Evolutionary conservation across 1,140 invertebrate genomes (phyloP).

Genomic region (Carposina sasakii): DNA sequence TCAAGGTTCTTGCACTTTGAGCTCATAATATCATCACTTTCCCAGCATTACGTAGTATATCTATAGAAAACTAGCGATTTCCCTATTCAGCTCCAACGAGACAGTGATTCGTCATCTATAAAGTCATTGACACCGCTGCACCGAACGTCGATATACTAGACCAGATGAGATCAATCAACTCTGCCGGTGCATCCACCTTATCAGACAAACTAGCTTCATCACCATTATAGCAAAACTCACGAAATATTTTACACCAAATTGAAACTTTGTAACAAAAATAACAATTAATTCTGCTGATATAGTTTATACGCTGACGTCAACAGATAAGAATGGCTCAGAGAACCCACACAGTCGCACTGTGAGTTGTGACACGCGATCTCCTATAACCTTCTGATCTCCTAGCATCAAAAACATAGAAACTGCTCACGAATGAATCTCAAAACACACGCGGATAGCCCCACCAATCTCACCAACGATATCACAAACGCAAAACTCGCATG

Average conservation of each 20-base stretch:
- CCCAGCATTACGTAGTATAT: too few species aligned
- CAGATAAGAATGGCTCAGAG: conserved; percentile 17
- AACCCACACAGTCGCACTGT: too few species aligned
- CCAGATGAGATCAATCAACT: conserved; percentile 64
- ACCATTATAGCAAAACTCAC: too few species aligned
- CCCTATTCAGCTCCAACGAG: too few species aligned
- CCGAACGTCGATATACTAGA: conserved; percentile 48
- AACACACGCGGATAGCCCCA: too few species aligned
- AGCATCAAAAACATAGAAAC: conserved; percentile 53
- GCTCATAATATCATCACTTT: too few species aligned
- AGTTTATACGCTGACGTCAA: too few species aligned
- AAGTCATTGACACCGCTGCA: conserved; percentile 65
- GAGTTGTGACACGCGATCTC: conserved; percentile 21
- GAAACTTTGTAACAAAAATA: too few species aligned
- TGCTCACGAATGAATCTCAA: conserved; percentile 51
- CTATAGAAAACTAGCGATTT: too few species aligned
- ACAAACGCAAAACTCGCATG: conserved; percentile 37
- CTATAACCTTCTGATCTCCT: conserved; percentile 34
- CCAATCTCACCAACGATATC: conserved; percentile 41
- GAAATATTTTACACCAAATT: too few species aligned
- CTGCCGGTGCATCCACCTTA: conserved; percentile 51
- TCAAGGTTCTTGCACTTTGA: too few species aligned
- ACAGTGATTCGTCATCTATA: conserved; percentile 61
- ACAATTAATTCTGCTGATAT: too few species aligned
- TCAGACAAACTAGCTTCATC: conserved; percentile 38